Evolutionary conservation across 1,140 invertebrate genomes (phyloP), one percentile per base, ranked within the genome.

Genomic region (Kradibia gibbosae): DNA sequence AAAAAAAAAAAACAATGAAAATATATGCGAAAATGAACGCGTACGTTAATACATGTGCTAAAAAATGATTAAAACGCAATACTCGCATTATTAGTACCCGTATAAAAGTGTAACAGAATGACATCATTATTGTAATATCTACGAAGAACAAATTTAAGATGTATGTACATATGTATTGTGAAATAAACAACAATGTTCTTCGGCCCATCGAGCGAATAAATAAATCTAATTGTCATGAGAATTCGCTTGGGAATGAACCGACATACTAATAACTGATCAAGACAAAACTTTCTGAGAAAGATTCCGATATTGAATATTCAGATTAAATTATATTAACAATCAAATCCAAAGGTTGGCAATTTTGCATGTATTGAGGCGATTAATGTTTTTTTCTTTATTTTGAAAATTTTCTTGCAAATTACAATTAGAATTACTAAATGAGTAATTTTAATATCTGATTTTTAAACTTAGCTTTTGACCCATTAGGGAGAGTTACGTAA

Each of bases 241-340:
- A 74, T 82, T 82, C 74, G 75, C 65, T 78, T 73, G 81, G 53
- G 75, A 70, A 82, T n/a, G 25, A 71, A 78, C 20, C 20, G 60
- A 67, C 15, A 48, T 70, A 70, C n/a, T 22, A 65, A 74, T 67
- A 39, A 15, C 50, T 39, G 53, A 74, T 65, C 53, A 25, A 73
- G n/a, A 50, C n/a, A n/a, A n/a, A 73, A 74, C 25, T 73, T 45
- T 80, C 42, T 65, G 39, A 80, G 57, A 60, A 62, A 45, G n/a
- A 78, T 50, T 71, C 15, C 50, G n/a, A 76, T 8, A 45, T 77
- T n/a, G 8, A 50, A 34, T 60, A 36, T 48, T n/a, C 25, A 73
- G 53, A 4, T 81, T 73, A n/a, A n/a, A n/a, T n/a, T n/a, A n/a
- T n/a, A 73, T 78, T 75, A 53, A 42, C 17, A 71, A 78, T 60